Percentiles rank a stretch among this genome's conserved stretches.
Evolutionary conservation across 2,797 vertebrate species (phyloP).

Genomic region (Knipowitschia caucasica): DNA sequence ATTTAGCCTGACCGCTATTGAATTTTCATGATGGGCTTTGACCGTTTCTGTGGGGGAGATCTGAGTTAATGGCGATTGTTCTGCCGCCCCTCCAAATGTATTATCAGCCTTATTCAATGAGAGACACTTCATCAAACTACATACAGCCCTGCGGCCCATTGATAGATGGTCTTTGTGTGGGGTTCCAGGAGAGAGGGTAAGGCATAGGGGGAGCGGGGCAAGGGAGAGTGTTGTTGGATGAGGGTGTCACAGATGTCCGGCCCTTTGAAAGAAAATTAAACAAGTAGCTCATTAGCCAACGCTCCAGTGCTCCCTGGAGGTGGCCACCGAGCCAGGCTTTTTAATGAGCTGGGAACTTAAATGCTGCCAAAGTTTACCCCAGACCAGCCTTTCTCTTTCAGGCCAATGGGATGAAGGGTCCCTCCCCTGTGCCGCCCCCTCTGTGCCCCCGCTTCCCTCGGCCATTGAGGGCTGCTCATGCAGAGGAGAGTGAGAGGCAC

Average conservation of each 20-base stretch:
- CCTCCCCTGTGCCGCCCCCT: conserved; percentile 58
- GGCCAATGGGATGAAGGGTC: conserved; percentile 85
- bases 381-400: conserved; percentile 89
- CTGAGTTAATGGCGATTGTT: conserved; percentile 98
- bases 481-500: conserved; percentile 90
- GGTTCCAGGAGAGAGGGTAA: conserved; percentile 77
- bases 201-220: conserved; percentile 52
- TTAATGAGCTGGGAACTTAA: conserved; percentile 99
- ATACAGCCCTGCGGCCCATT: conserved; percentile 95
- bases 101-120: conserved; percentile 99
- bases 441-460: conserved; percentile 54
- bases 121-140: conserved; percentile 99
- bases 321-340: conserved; percentile 94
- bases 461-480: conserved; percentile 95
- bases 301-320: conserved; percentile 99
- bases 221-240: conserved; percentile 53
- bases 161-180: conserved; percentile 96
- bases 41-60: conserved; percentile 86
- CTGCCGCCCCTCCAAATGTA: conserved; percentile 96
- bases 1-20: conserved; percentile 98
- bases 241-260: conserved; percentile 98
- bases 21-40: conserved; percentile 98
- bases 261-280: conserved; percentile 99
- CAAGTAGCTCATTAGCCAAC: conserved; percentile 99
- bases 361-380: conserved; percentile 98